Percentiles rank a stretch among this genome's conserved stretches.
These are phyloP conservation scores for Cephalopholis sonnerati DNA, from an alignment of 2,113 vertebrate genomes.

Conservation along the genomic window DNA sequence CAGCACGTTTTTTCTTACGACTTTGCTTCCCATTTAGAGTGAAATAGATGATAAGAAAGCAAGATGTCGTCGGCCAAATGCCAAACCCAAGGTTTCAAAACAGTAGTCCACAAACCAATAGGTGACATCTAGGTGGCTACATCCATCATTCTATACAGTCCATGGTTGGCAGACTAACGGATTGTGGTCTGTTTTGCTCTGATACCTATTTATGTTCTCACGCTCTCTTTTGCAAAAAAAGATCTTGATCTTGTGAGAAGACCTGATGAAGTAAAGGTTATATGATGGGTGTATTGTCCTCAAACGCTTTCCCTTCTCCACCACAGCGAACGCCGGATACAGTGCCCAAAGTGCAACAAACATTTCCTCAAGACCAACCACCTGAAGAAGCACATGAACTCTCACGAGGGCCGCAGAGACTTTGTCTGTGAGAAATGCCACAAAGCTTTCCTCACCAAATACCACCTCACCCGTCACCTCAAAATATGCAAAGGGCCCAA, in stretches of 20 bases:
- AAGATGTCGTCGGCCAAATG: too few relatives aligned
- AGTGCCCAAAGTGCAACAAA: slow-evolving; percentile 97
- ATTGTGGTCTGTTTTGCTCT: background rate
- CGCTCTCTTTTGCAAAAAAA: background rate
- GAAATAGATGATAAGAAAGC: too few relatives aligned
- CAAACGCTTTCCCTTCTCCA: background rate
- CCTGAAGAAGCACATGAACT: slow-evolving; percentile 98
- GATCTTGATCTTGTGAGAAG: background rate
- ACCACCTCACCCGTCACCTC: slow-evolving; percentile 97
- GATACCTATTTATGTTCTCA: too few relatives aligned
- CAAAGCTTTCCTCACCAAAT: slow-evolving; percentile 98
- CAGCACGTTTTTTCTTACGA: too few relatives aligned
- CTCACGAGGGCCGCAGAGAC: slow-evolving; percentile 96
- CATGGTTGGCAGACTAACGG: too few relatives aligned
- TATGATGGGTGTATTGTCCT: background rate
- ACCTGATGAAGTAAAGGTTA: background rate
- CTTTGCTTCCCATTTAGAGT: too few relatives aligned
- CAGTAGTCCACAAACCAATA: too few relatives aligned
- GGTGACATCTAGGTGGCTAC: too few relatives aligned
- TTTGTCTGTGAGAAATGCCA: slow-evolving; percentile 98
- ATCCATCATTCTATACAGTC: too few relatives aligned
- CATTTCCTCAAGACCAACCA: slow-evolving; percentile 96
- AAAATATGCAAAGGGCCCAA: slow-evolving; percentile 98
- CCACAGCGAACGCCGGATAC: slow-evolving; percentile 93
- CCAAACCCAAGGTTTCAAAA: too few relatives aligned